Percentiles rank a stretch among this genome's conserved stretches.
Conservation (phyloP, 1,140 invertebrate genomes). For the Macrocentrus cingulum region DNA sequence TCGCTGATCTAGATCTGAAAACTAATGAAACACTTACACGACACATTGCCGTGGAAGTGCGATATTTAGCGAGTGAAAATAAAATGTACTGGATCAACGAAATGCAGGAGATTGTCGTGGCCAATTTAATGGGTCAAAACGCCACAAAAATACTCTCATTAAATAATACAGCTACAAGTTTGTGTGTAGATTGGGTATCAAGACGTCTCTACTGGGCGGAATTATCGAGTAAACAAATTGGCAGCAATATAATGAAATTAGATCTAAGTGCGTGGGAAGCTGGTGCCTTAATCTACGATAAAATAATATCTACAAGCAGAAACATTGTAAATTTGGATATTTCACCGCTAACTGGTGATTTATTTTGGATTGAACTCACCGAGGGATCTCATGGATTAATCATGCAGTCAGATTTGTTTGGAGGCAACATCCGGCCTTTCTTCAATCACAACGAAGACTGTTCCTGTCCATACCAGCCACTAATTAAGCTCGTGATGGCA, state of each 20-base stretch:
- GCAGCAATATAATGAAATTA: slow-evolving; percentile 45
- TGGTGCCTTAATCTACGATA: slow-evolving; percentile 52
- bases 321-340: slow-evolving; percentile 69
- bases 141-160: slow-evolving; percentile 68
- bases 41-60: slow-evolving; percentile 67
- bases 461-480: slow-evolving; percentile 53
- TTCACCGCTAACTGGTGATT: slow-evolving; percentile 68
- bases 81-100: slow-evolving; percentile 84
- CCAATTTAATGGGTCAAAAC: slow-evolving; percentile 61
- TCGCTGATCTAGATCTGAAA: slow-evolving; percentile 73
- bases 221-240: slow-evolving; percentile 54
- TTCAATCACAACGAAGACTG: slow-evolving; percentile 60
- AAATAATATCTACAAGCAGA: slow-evolving; percentile 56
- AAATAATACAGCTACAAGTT: slow-evolving; percentile 66
- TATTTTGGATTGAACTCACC: slow-evolving; percentile 73
- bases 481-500: slow-evolving; percentile 64
- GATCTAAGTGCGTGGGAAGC: slow-evolving; percentile 53
- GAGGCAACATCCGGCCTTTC: slow-evolving; percentile 62
- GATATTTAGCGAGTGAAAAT: slow-evolving; percentile 68
- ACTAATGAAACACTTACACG: slow-evolving; percentile 61
- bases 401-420: slow-evolving; percentile 66
- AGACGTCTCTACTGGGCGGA: slow-evolving; percentile 81
- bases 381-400: slow-evolving; percentile 60
- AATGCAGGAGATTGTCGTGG: slow-evolving; percentile 72
- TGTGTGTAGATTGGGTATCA: slow-evolving; percentile 85